These are phyloP conservation scores for Listronotus oregonensis DNA, from an alignment of 1,140 invertebrate genomes.

Conservation along the genomic window DNA sequence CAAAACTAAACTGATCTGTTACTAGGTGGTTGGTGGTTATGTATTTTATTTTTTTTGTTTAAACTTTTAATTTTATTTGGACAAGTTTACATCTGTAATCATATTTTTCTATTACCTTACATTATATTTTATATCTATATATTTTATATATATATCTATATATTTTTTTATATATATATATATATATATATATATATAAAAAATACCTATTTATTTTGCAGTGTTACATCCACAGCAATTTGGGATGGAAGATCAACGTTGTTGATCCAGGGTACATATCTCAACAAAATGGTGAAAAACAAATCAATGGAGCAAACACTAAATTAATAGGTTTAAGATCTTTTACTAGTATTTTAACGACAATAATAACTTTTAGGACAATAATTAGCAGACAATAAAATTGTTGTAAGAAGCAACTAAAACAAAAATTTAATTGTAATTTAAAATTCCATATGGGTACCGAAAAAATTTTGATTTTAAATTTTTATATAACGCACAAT, in stretches of 20 bases:
- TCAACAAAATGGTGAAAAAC: constrained; percentile 34
- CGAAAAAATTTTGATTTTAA: background rate
- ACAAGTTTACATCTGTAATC: too few relatives aligned
- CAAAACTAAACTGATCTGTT: too few relatives aligned
- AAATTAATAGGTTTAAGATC: background rate
- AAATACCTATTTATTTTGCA: too few relatives aligned
- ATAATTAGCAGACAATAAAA: constrained; percentile 14
- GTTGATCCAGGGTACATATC: constrained; percentile 67
- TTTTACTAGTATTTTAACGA: constrained; percentile 13
- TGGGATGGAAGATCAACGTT: constrained; percentile 93
- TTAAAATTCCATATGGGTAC: background rate
- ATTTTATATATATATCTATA: too few relatives aligned
- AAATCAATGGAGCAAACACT: background rate
- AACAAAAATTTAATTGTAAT: background rate
- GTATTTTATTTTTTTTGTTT: too few relatives aligned
- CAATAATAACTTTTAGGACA: constrained; percentile 24
- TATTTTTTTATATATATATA: too few relatives aligned
- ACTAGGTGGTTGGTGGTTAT: too few relatives aligned
- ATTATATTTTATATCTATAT: too few relatives aligned
- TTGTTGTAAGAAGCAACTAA: constrained; percentile 15
- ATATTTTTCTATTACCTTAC: too few relatives aligned
- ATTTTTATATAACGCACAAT: constrained; percentile 12
- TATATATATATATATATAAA: too few relatives aligned
- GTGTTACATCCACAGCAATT: constrained; percentile 89
- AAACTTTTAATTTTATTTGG: too few relatives aligned